Conservation (phyloP, 2,888 invertebrate species). For the Meiosimyza decipiens region DNA sequence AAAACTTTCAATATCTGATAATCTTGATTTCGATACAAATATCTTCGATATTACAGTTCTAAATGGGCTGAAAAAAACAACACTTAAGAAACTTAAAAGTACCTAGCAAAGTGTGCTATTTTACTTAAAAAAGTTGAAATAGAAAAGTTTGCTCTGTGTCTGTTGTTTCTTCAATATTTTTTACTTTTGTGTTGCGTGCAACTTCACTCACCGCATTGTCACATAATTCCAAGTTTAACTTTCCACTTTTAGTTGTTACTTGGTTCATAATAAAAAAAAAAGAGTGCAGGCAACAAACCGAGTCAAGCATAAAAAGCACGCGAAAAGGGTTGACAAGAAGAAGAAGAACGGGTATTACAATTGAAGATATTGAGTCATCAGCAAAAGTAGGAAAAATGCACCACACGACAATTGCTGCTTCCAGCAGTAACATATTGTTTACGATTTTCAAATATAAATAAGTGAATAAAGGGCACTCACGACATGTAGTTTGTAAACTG, state of each 20-base stretch:
- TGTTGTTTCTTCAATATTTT: neutral
- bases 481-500: no score
- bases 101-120: neutral
- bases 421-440: slow-evolving; percentile 49
- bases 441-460: slow-evolving; percentile 51
- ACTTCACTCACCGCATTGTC: slow-evolving; percentile 9
- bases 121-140: slow-evolving; percentile 19
- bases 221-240: slow-evolving; percentile 18
- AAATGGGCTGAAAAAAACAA: neutral
- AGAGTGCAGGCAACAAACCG: no score
- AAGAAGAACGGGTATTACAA: neutral
- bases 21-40: no score
- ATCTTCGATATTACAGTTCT: no score
- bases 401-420: slow-evolving; percentile 18
- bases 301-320: no score
- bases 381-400: slow-evolving; percentile 37
- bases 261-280: no score
- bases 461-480: slow-evolving; percentile 32
- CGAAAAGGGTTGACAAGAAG: no score
- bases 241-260: neutral
- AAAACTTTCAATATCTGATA: no score
- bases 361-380: slow-evolving; percentile 18
- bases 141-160: slow-evolving; percentile 10
- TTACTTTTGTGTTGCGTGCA: neutral
- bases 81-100: neutral